Percentiles rank a stretch among this genome's conserved stretches.
phyloP scores from a whole-genome alignment of 2,113 vertebrate genomes.

The Trinectes maculatus region DNA sequence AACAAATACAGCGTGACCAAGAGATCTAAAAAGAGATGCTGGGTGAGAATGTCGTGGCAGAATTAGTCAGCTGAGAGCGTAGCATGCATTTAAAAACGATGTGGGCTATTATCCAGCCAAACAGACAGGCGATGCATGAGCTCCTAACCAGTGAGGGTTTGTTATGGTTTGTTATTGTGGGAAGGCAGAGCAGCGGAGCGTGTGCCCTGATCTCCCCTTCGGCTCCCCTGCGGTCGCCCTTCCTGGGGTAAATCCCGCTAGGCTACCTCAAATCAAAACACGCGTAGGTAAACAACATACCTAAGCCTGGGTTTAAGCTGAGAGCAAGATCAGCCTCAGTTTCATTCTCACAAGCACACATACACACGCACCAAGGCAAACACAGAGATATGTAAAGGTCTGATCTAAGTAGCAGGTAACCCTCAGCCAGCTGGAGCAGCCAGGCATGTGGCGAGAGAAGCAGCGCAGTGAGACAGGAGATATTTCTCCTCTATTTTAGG shows the following conservation, averaged over 20 bases:
- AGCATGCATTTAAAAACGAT: slow-evolving; percentile 5
- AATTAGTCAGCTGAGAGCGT: neutral
- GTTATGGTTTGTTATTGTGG: slow-evolving; percentile 34
- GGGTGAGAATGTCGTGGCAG: neutral
- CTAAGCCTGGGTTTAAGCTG: slow-evolving; percentile 32
- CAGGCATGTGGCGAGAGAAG: slow-evolving; percentile 74
- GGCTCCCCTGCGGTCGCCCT: slow-evolving; percentile 35
- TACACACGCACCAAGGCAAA: slow-evolving; percentile 21
- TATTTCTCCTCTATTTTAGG: slow-evolving; percentile 78
- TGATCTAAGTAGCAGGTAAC: slow-evolving; percentile 68
- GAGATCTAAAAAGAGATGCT: neutral
- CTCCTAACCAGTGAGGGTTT: slow-evolving; percentile 35
- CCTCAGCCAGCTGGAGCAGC: slow-evolving; percentile 63
- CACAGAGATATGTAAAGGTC: slow-evolving; percentile 32
- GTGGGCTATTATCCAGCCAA: slow-evolving; percentile 12
- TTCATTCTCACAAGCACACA: slow-evolving; percentile 8
- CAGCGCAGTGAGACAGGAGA: slow-evolving; percentile 65
- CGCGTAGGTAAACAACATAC: slow-evolving; percentile 54
- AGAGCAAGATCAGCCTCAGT: slow-evolving; percentile 36
- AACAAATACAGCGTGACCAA: neutral
- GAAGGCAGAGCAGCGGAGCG: slow-evolving; percentile 15
- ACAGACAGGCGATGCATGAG: slow-evolving; percentile 24
- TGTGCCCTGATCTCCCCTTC: slow-evolving; percentile 37
- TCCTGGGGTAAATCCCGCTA: slow-evolving; percentile 42
- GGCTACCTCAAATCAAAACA: slow-evolving; percentile 55